Conservation (phyloP, 2,888 invertebrate species). For the Macaria liturata region DNA sequence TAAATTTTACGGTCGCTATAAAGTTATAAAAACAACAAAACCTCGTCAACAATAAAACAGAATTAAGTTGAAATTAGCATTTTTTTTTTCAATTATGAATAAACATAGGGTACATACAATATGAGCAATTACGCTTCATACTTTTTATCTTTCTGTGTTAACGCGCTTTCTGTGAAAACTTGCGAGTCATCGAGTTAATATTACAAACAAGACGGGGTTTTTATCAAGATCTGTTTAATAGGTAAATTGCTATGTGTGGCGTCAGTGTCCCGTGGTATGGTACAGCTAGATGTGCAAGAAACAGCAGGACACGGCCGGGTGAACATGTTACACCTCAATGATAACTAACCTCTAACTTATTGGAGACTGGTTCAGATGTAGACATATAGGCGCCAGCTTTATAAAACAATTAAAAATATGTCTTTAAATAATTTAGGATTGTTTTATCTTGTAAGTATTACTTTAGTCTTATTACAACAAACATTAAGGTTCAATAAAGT, state of each 20-base stretch:
- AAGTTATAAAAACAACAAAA: too few species aligned
- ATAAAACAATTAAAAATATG: too few species aligned
- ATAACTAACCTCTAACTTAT: not conserved
- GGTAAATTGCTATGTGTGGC: conserved; percentile 33
- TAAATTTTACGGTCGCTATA: not conserved
- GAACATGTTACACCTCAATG: conserved; percentile 23
- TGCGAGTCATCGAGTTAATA: conserved; percentile 25
- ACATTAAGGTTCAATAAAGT: too few species aligned
- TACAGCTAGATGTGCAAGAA: conserved; percentile 51
- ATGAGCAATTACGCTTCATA: conserved; percentile 1
- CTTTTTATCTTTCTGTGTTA: conserved; percentile 10
- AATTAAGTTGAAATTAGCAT: not conserved
- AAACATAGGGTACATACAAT: conserved; percentile 15
- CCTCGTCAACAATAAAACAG: not conserved
- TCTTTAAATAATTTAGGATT: too few species aligned
- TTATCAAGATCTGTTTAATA: conserved; percentile 32
- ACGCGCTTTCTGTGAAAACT: conserved; percentile 23
- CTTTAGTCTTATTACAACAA: too few species aligned
- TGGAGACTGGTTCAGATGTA: too few species aligned
- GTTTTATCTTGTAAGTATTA: too few species aligned
- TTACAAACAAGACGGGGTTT: conserved; percentile 31
- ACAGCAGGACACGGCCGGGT: conserved; percentile 57
- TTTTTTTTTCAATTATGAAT: conserved; percentile 12
- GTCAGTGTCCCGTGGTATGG: conserved; percentile 44
- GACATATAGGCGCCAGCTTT: too few species aligned